These are phyloP conservation scores for Callocephalon fimbriatum DNA, from an alignment of 2,113 vertebrate species.

Conservation along the genomic window DNA sequence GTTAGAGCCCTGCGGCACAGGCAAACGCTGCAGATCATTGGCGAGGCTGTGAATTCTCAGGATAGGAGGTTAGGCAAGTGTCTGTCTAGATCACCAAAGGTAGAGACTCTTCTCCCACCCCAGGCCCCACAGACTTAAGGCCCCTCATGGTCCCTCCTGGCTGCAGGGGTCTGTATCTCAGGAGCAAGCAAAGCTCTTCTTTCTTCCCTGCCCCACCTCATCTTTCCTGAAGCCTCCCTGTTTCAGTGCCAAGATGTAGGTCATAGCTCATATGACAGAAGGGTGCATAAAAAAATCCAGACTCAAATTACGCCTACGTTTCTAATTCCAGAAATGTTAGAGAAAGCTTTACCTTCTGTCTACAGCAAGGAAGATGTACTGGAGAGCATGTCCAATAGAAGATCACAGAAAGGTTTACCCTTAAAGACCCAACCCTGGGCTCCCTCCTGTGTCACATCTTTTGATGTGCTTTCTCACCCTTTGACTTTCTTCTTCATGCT, in stretches of 20 bases:
- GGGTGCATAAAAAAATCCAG: neutral
- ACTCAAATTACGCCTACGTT: neutral
- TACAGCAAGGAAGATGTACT: neutral
- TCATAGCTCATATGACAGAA: neutral
- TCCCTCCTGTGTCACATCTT: neutral
- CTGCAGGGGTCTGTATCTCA: neutral
- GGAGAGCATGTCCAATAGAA: neutral
- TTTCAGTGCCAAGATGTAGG: neutral
- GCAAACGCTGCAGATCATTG: neutral
- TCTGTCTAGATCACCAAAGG: neutral
- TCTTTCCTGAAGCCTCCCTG: neutral
- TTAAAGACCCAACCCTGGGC: neutral
- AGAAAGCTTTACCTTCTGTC: slow-evolving; percentile 14
- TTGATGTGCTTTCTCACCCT: neutral
- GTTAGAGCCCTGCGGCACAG: too few species aligned
- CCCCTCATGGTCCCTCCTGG: neutral
- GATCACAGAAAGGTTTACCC: neutral
- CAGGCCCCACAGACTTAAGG: neutral
- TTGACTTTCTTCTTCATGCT: neutral
- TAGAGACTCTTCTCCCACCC: neutral
- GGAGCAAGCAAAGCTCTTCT: neutral
- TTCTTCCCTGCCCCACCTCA: neutral
- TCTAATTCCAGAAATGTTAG: slow-evolving; percentile 29
- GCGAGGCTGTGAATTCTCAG: neutral
- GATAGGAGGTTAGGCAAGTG: neutral